Conservation (phyloP, 2,888 invertebrate genomes). For the Nemotelus nigrinus region DNA sequence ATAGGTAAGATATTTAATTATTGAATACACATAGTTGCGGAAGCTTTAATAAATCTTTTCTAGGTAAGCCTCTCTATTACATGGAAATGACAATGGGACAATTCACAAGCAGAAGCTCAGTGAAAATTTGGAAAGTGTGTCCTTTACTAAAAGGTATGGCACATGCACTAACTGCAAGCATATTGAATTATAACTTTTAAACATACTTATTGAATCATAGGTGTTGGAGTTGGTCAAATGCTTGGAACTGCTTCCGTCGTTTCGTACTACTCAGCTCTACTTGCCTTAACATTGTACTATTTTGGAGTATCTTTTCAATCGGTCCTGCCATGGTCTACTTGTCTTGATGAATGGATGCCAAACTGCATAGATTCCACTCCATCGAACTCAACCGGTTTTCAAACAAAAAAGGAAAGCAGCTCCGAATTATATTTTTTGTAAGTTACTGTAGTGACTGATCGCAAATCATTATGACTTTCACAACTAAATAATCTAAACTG, state of each 20-base stretch:
- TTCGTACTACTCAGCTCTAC: conserved; percentile 80
- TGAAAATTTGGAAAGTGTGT: conserved; percentile 72
- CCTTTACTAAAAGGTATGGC: conserved; percentile 82
- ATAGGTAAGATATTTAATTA: conserved; percentile 61
- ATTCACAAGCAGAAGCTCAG: conserved; percentile 81
- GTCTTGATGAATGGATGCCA: conserved; percentile 64
- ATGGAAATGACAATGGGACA: conserved; percentile 86
- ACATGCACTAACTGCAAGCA: conserved; percentile 22
- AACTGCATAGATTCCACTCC: conserved; percentile 58
- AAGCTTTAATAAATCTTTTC: background rate
- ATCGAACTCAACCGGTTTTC: background rate
- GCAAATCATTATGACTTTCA: background rate
- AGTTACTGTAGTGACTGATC: conserved; percentile 53
- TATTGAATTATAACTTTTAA: conserved; percentile 6
- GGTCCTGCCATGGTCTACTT: conserved; percentile 78
- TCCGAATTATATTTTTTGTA: conserved; percentile 71
- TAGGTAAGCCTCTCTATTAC: conserved; percentile 84
- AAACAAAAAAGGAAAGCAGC: conserved; percentile 64
- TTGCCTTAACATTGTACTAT: conserved; percentile 79
- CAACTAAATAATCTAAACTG: background rate
- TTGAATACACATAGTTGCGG: background rate
- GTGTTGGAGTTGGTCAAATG: conserved; percentile 75
- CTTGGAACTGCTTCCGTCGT: conserved; percentile 72
- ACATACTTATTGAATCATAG: conserved; percentile 59
- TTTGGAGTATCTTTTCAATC: conserved; percentile 75